These are phyloP conservation scores for Orthonychiurus folsomi DNA, from an alignment of 2,888 invertebrate species.

Conservation along the genomic window DNA sequence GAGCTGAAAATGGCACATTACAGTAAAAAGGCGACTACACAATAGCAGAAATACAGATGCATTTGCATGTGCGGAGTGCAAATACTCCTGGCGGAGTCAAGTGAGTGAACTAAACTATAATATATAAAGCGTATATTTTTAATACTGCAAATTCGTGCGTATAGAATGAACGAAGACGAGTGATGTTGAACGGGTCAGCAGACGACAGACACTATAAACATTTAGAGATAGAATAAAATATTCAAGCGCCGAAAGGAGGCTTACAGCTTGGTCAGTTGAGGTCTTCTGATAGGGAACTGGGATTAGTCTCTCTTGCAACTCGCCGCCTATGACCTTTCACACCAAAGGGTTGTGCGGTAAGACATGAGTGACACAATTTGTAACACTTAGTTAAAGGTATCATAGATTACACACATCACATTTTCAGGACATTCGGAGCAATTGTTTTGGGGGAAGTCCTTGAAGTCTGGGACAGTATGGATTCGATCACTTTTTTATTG, in stretches of 20 bases:
- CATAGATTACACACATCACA: conserved; percentile 7
- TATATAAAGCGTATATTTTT: neutral
- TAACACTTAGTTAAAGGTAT: conserved; percentile 2
- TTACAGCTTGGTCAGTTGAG: conserved; percentile 99
- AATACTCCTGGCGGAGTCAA: too few species aligned
- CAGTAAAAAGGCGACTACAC: too few species aligned
- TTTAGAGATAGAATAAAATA: conserved; percentile 20
- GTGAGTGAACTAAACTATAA: neutral
- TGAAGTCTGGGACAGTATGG: conserved; percentile 14
- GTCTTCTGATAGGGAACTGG: conserved; percentile 99
- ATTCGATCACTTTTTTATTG: too few species aligned
- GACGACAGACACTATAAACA: conserved; percentile 10
- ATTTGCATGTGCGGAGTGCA: too few species aligned
- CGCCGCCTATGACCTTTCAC: conserved; percentile 99
- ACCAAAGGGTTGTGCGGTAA: conserved; percentile 67
- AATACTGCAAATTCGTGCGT: too few species aligned
- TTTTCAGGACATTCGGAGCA: neutral
- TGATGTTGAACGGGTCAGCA: conserved; percentile 3
- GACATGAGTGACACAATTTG: conserved; percentile 44
- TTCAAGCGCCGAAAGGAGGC: conserved; percentile 53
- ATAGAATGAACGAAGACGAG: neutral
- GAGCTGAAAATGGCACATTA: too few species aligned
- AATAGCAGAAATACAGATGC: too few species aligned
- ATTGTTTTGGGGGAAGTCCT: conserved; percentile 3
- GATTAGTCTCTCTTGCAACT: conserved; percentile 99